Percentiles rank a stretch among this genome's conserved stretches.
Evolutionary conservation across 1,140 invertebrate genomes (phyloP).

Genomic region (Eriocheir sinensis): DNA sequence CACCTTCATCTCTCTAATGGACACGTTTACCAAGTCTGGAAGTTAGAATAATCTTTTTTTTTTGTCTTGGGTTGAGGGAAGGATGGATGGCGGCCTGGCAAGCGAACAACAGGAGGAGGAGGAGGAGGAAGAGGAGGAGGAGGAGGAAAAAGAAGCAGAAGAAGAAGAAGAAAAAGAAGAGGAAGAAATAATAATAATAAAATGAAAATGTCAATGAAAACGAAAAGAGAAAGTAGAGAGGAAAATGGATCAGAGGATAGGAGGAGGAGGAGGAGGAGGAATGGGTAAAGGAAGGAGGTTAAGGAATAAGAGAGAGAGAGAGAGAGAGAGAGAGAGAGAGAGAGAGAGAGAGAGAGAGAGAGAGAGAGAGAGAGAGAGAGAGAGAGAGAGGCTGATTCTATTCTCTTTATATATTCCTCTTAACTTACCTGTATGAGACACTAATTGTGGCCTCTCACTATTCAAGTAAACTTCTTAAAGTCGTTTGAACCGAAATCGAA

Average conservation of each 20-base stretch:
- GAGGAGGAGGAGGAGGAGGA: background rate
- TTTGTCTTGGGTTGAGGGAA: too few relatives aligned
- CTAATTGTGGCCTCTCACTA: background rate
- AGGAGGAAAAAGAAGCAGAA: background rate
- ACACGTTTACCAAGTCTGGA: too few relatives aligned
- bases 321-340: background rate
- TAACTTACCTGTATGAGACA: background rate
- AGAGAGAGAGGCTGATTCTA: background rate
- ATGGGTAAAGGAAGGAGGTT: too few relatives aligned
- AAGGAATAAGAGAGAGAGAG: background rate
- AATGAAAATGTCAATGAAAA: too few relatives aligned
- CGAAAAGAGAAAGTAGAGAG: background rate
- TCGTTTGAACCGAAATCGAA: background rate
- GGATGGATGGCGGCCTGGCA: too few relatives aligned
- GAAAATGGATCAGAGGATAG: too few relatives aligned
- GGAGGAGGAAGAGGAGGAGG: background rate
- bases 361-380: constrained; percentile 28
- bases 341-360: background rate
- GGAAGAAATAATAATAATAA: too few relatives aligned
- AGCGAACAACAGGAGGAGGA: too few relatives aligned
- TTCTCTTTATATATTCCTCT: background rate
- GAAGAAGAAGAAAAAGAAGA: background rate
- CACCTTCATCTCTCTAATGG: too few relatives aligned
- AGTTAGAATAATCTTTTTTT: too few relatives aligned
- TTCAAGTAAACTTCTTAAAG: background rate